phyloP scores from a whole-genome alignment of 1,140 invertebrate genomes.

The Atopsyche davidsoni region DNA sequence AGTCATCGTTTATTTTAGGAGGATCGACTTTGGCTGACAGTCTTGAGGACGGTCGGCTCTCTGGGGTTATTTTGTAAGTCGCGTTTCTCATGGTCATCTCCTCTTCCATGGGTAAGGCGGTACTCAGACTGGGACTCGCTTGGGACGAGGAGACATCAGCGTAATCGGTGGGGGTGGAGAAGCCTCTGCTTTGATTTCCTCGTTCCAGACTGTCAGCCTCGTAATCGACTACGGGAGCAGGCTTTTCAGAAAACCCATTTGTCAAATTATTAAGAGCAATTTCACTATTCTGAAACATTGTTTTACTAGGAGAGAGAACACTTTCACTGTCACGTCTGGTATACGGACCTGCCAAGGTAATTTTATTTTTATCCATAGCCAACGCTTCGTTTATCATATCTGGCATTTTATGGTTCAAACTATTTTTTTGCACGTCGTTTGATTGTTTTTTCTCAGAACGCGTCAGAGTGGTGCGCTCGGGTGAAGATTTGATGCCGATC shows the following conservation, averaged over 20 bases:
- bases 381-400: constrained; percentile 59
- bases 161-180: constrained; percentile 57
- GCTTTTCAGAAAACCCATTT: constrained; percentile 14
- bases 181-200: constrained; percentile 47
- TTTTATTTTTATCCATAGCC: constrained; percentile 43
- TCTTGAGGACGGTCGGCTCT: constrained; percentile 53
- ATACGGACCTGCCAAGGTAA: constrained; percentile 1
- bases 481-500: constrained; percentile 32
- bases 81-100: constrained; percentile 71
- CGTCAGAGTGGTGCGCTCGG: constrained; percentile 28
- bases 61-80: constrained; percentile 53
- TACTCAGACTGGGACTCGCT: constrained; percentile 60
- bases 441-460: constrained; percentile 12
- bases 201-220: constrained; percentile 76
- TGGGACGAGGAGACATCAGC: constrained; percentile 58
- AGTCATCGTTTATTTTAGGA: constrained; percentile 44
- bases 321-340: constrained; percentile 4
- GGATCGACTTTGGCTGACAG: constrained; percentile 48
- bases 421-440: constrained; percentile 34
- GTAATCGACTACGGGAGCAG: constrained; percentile 51
- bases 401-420: constrained; percentile 47
- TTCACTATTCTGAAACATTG: too few species aligned
- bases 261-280: neutral
- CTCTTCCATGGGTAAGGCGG: constrained; percentile 67
- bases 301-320: neutral